Percentiles rank a stretch among this genome's conserved stretches.
phyloP scores from a whole-genome alignment of 2,888 invertebrate species.

The Rhagonycha fulva region DNA sequence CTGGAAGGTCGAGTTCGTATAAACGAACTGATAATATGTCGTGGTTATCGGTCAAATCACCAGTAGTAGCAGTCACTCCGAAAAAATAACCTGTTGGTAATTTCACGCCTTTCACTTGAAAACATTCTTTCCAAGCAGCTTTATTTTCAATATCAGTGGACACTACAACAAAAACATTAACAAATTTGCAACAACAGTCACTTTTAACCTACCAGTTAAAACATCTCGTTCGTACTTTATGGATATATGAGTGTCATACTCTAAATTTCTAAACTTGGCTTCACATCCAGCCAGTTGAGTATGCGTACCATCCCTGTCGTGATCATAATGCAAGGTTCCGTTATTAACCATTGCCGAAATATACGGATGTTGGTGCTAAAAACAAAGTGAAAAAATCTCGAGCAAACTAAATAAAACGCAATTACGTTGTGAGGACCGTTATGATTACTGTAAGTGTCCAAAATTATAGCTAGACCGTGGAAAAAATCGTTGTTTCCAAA shows the following conservation, averaged over 20 bases:
- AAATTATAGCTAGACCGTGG: constrained; percentile 84
- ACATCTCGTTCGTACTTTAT: constrained; percentile 91
- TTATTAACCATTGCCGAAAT: constrained; percentile 98
- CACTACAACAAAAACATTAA: constrained; percentile 60
- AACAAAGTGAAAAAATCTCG: constrained; percentile 31
- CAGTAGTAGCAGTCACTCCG: constrained; percentile 94
- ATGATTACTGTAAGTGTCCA: constrained; percentile 99
- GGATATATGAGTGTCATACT: constrained; percentile 87
- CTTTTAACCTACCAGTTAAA: constrained; percentile 68
- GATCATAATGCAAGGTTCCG: constrained; percentile 93
- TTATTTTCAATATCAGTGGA: constrained; percentile 91
- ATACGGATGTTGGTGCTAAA: constrained; percentile 96
- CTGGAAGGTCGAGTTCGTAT: constrained; percentile 85
- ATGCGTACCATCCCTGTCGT: constrained; percentile 97
- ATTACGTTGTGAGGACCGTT: constrained; percentile 97
- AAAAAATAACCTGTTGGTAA: constrained; percentile 95
- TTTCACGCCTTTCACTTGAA: constrained; percentile 84
- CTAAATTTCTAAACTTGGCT: constrained; percentile 89
- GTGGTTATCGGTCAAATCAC: constrained; percentile 95
- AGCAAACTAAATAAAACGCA: constrained; percentile 9
- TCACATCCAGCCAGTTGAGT: constrained; percentile 97
- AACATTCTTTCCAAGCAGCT: constrained; percentile 92
- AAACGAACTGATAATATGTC: constrained; percentile 91
- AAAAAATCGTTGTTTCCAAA: constrained; percentile 96
- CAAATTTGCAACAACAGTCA: neutral